Conservation (phyloP, 2,888 invertebrate species). For the Andrena bicolor region DNA sequence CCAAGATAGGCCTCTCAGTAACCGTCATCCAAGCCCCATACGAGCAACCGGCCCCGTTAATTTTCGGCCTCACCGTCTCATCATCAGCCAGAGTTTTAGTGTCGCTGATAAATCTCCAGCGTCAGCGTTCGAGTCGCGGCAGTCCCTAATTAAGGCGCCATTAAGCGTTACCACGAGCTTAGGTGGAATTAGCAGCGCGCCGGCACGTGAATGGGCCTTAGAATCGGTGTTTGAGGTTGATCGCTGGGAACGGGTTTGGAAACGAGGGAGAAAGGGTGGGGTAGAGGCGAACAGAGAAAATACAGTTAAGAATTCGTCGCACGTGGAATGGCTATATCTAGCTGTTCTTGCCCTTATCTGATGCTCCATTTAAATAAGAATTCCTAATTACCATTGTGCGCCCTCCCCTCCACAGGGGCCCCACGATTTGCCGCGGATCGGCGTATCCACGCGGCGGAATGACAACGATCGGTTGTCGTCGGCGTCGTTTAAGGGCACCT, state of each 20-base stretch:
- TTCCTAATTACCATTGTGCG: conserved; percentile 77
- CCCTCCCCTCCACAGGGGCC: conserved; percentile 25
- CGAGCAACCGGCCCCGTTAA: neutral
- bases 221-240: conserved; percentile 20
- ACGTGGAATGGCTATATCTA: conserved; percentile 74
- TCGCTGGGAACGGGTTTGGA: conserved; percentile 14
- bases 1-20: neutral
- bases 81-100: conserved; percentile 2
- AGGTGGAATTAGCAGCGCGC: neutral
- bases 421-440: conserved; percentile 42
- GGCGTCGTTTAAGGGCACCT: conserved; percentile 42
- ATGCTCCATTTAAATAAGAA: conserved; percentile 79
- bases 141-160: conserved; percentile 37
- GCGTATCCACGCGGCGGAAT: conserved; percentile 38
- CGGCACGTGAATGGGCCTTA: conserved; percentile 10
- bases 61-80: conserved; percentile 7
- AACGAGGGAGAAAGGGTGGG: conserved; percentile 32
- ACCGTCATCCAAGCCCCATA: neutral
- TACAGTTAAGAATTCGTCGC: conserved; percentile 79
- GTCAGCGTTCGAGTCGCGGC: neutral
- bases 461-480: conserved; percentile 43
- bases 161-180: conserved; percentile 21
- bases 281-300: conserved; percentile 46
- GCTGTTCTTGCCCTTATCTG: conserved; percentile 77
- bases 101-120: neutral